Conservation (phyloP, 2,888 invertebrate genomes). For the Platycheirus albimanus region DNA sequence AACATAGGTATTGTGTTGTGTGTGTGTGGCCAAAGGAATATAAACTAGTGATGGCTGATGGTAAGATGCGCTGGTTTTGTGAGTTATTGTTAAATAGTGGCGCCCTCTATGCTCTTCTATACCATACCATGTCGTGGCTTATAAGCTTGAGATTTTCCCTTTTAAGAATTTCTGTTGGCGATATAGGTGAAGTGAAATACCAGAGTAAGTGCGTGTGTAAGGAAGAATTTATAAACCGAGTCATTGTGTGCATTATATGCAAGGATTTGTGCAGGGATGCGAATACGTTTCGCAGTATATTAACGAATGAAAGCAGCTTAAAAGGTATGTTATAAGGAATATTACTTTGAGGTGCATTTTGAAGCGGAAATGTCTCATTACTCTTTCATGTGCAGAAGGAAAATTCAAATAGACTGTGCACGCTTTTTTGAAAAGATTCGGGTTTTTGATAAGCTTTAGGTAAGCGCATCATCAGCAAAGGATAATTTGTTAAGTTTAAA, state of each 20-base stretch:
- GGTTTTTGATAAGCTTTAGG: too few species aligned
- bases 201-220: constrained; percentile 36
- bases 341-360: constrained; percentile 52
- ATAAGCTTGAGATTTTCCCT: constrained; percentile 37
- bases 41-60: too few species aligned
- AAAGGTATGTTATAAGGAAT: constrained; percentile 45
- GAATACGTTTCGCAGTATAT: constrained; percentile 26
- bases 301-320: constrained; percentile 48
- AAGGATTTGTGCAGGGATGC: constrained; percentile 33
- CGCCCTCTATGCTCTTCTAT: not conserved
- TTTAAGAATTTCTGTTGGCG: constrained; percentile 46
- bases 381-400: constrained; percentile 20
- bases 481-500: too few species aligned
- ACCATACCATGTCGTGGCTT: constrained; percentile 1
- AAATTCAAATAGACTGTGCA: not conserved
- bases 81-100: constrained; percentile 20
- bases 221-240: not conserved
- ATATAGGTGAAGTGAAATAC: constrained; percentile 44
- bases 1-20: constrained; percentile 8
- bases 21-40: too few species aligned
- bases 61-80: constrained; percentile 2
- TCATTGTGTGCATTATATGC: not conserved
- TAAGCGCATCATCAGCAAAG: too few species aligned
- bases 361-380: constrained; percentile 61
- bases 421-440: too few species aligned